A percentile compares a stretch with the other conserved stretches of the same genome.
phyloP scores from a whole-genome alignment of 2,888 invertebrate species.

The Apodemia zela region DNA sequence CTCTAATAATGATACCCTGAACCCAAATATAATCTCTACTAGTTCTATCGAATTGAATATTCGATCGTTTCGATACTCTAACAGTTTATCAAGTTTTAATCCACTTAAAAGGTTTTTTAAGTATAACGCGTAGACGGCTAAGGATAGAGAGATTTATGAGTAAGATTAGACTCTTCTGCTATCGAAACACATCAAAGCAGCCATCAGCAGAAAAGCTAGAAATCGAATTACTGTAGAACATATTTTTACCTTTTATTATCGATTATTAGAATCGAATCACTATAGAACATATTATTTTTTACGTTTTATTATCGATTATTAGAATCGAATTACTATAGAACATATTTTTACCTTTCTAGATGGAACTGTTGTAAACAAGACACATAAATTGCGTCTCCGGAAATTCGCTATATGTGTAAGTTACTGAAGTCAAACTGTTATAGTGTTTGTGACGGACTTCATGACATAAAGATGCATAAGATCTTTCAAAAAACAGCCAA shows the following conservation, averaged over 20 bases:
- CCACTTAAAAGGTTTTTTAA: not conserved
- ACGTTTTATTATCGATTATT: no score
- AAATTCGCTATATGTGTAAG: no score
- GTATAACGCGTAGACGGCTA: not conserved
- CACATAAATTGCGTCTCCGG: no score
- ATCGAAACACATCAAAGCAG: not conserved
- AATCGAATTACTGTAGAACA: not conserved
- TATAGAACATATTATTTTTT: no score
- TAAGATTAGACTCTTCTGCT: not conserved
- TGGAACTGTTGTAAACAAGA: no score
- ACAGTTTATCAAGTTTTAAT: not conserved
- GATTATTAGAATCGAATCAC: not conserved
- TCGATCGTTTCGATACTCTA: conserved; percentile 6
- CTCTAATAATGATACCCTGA: conserved; percentile 16
- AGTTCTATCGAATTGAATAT: conserved; percentile 6
- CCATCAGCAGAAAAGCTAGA: not conserved
- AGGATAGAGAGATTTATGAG: not conserved
- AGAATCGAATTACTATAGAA: not conserved
- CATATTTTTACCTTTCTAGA: no score
- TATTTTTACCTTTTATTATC: no score
- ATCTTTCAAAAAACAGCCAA: no score
- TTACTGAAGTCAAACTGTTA: no score
- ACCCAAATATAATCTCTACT: conserved; percentile 18
- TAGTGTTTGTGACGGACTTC: no score
- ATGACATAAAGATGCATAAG: no score